phyloP scores from a whole-genome alignment of 2,888 invertebrate genomes.

The Bembecia ichneumoniformis region DNA sequence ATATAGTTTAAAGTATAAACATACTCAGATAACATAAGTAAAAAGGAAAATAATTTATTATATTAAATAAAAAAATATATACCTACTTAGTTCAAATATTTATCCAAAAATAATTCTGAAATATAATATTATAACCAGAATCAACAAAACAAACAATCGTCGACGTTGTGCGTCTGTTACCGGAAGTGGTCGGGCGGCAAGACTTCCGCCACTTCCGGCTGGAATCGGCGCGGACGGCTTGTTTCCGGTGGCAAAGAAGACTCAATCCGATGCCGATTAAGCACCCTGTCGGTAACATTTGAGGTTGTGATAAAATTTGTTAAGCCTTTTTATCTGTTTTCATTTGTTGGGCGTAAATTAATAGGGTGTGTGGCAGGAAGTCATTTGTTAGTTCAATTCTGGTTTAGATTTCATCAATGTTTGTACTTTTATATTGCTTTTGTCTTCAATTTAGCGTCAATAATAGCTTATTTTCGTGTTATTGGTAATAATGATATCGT shows the following conservation, averaged over 20 bases:
- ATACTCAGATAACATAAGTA: too few relatives aligned
- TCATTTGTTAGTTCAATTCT: background rate
- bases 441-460: background rate
- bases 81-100: too few relatives aligned
- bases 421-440: too few relatives aligned
- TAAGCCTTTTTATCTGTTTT: conserved; percentile 3
- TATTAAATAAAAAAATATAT: too few relatives aligned
- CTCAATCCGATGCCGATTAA: conserved; percentile 29
- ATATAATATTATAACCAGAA: too few relatives aligned
- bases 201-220: conserved; percentile 39
- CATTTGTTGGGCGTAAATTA: background rate
- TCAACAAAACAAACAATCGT: conserved; percentile 2
- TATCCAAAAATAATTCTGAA: too few relatives aligned
- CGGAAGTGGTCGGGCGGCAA: conserved; percentile 33
- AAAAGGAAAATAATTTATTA: too few relatives aligned
- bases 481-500: background rate
- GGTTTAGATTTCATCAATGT: background rate
- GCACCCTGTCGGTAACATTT: conserved; percentile 17
- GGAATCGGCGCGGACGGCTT: conserved; percentile 25
- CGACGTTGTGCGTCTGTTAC: conserved; percentile 4
- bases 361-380: background rate
- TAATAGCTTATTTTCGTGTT: background rate
- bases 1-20: too few relatives aligned
- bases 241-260: conserved; percentile 23
- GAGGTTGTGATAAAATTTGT: conserved; percentile 14